Percentiles rank a stretch among this genome's conserved stretches.
These are phyloP conservation scores for Hedya salicella DNA, from an alignment of 2,888 invertebrate species.

Conservation along the genomic window DNA sequence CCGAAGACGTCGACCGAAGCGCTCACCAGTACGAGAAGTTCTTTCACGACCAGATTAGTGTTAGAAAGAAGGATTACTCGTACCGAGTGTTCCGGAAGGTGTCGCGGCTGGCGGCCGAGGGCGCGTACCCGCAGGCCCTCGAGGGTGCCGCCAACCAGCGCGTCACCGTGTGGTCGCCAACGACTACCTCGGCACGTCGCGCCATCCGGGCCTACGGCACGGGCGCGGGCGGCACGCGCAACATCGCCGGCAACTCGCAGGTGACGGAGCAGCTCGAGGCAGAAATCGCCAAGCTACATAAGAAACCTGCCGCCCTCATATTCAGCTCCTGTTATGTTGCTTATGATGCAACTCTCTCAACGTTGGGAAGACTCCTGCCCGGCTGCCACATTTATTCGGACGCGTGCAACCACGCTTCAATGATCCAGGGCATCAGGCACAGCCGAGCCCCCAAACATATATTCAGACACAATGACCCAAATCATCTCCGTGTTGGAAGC, in stretches of 20 bases:
- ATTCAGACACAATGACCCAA: constrained; percentile 96
- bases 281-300: constrained; percentile 93
- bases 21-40: constrained; percentile 93
- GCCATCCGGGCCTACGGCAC: constrained; percentile 94
- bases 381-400: constrained; percentile 97
- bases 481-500: constrained; percentile 91
- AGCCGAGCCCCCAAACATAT: constrained; percentile 96
- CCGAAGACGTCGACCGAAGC: constrained; percentile 84
- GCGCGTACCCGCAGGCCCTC: constrained; percentile 93
- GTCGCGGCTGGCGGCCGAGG: constrained; percentile 92
- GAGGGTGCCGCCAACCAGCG: constrained; percentile 93
- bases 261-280: constrained; percentile 94
- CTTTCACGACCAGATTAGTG: constrained; percentile 94
- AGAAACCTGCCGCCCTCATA: constrained; percentile 95
- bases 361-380: constrained; percentile 94
- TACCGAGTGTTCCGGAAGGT: constrained; percentile 98
- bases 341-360: constrained; percentile 97
- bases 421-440: constrained; percentile 98
- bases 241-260: constrained; percentile 98
- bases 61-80: constrained; percentile 97
- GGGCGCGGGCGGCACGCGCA: constrained; percentile 98
- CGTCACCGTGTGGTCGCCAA: constrained; percentile 99
- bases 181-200: constrained; percentile 98
- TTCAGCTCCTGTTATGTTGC: constrained; percentile 99
- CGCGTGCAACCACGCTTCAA: constrained; percentile 98